phyloP scores from a whole-genome alignment of 2,888 invertebrate genomes.

The Microctonus aethiopoides region DNA sequence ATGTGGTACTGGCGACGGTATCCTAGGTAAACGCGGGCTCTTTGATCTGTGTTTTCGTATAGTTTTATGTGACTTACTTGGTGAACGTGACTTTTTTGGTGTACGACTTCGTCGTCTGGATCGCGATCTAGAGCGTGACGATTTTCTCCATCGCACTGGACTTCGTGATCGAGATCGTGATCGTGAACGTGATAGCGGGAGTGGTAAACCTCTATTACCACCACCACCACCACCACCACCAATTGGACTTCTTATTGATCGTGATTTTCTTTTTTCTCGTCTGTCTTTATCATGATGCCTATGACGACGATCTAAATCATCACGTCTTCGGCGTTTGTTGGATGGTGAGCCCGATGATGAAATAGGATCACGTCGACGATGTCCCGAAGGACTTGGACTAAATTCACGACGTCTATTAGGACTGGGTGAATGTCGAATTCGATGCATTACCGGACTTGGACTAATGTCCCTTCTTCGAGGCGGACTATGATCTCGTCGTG shows the following conservation, averaged over 20 bases:
- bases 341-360: constrained; percentile 59
- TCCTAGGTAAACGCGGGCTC: constrained; percentile 65
- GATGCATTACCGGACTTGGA: constrained; percentile 46
- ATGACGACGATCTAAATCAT: constrained; percentile 66
- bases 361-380: constrained; percentile 55
- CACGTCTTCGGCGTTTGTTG: constrained; percentile 65
- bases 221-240: constrained; percentile 39
- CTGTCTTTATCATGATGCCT: constrained; percentile 68
- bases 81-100: constrained; percentile 67
- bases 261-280: constrained; percentile 66
- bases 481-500: constrained; percentile 52
- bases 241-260: constrained; percentile 60
- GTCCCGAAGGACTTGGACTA: constrained; percentile 55
- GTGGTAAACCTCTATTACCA: constrained; percentile 54
- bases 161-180: constrained; percentile 71
- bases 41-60: constrained; percentile 69
- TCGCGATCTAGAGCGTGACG: constrained; percentile 69
- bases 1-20: constrained; percentile 63
- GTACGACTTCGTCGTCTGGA: constrained; percentile 67
- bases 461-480: constrained; percentile 59
- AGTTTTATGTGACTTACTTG: constrained; percentile 63
- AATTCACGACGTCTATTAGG: constrained; percentile 57
- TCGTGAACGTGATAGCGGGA: too few relatives aligned
- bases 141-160: constrained; percentile 70
- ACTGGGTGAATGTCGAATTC: constrained; percentile 60